Evolutionary conservation across 2,797 vertebrate species (phyloP).

Genomic region (Taenioides sp.): DNA sequence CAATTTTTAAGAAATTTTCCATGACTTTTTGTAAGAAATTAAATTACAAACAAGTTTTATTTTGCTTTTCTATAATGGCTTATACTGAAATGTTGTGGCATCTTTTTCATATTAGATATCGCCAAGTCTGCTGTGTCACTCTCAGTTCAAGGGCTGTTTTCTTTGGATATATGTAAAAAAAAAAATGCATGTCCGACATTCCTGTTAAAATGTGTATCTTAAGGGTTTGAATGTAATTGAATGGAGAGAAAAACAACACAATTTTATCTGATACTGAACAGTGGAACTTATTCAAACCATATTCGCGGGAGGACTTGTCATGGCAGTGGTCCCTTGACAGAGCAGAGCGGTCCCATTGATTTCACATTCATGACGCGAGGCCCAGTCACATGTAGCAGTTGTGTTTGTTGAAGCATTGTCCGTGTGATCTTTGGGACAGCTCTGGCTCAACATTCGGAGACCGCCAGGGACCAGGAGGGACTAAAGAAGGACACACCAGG

Average conservation of each 20-base stretch:
- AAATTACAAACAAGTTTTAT: slow-evolving; percentile 32
- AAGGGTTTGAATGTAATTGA: slow-evolving; percentile 77
- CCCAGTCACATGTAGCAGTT: slow-evolving; percentile 79
- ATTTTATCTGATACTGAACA: slow-evolving; percentile 68
- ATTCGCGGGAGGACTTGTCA: slow-evolving; percentile 47
- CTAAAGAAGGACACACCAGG: slow-evolving; percentile 49
- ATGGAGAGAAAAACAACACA: slow-evolving; percentile 62
- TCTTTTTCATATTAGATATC: slow-evolving; percentile 61
- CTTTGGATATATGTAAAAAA: slow-evolving; percentile 70
- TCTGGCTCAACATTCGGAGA: slow-evolving; percentile 56
- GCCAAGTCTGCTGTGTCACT: slow-evolving; percentile 68
- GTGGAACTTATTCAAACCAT: slow-evolving; percentile 49
- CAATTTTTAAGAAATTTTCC: slow-evolving; percentile 43
- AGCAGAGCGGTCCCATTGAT: slow-evolving; percentile 74
- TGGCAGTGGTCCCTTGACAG: slow-evolving; percentile 47
- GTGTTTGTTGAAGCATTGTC: slow-evolving; percentile 55
- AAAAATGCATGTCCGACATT: slow-evolving; percentile 77
- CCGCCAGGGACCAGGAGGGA: slow-evolving; percentile 46
- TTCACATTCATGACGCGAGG: slow-evolving; percentile 72
- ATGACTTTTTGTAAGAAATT: slow-evolving; percentile 68
- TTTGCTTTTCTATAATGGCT: slow-evolving; percentile 60
- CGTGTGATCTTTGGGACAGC: slow-evolving; percentile 72
- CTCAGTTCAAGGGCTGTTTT: slow-evolving; percentile 76
- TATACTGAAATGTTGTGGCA: slow-evolving; percentile 57
- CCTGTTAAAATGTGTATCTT: slow-evolving; percentile 71